Percentiles rank a stretch among this genome's conserved stretches.
phyloP scores from a whole-genome alignment of 1,140 invertebrate species.

The Matsumurasca onukii region DNA sequence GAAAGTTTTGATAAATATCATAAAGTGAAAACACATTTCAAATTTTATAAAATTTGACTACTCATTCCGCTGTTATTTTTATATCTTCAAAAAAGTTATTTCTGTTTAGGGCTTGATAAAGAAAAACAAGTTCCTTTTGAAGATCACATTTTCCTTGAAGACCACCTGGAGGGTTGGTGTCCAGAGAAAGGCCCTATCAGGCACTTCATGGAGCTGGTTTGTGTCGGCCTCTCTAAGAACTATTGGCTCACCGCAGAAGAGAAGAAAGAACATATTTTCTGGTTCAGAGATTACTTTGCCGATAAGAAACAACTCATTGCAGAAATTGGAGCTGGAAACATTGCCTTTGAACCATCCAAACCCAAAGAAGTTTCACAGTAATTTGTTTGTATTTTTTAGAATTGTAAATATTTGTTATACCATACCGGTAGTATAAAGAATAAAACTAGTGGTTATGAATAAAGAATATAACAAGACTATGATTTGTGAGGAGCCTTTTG shows the following conservation, averaged over 20 bases:
- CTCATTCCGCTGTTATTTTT: too few relatives aligned
- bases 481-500: too few relatives aligned
- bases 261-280: constrained; percentile 78
- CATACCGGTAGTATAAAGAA: too few relatives aligned
- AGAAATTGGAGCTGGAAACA: constrained; percentile 55
- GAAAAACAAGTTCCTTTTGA: constrained; percentile 81
- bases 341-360: not conserved
- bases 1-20: too few relatives aligned
- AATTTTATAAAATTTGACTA: too few relatives aligned
- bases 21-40: too few relatives aligned
- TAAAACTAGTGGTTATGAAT: too few relatives aligned
- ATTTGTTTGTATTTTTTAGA: too few relatives aligned
- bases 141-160: constrained; percentile 92
- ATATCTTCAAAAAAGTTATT: too few relatives aligned
- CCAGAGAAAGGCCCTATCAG: constrained; percentile 84
- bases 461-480: too few relatives aligned
- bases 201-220: constrained; percentile 97
- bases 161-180: constrained; percentile 83
- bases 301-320: constrained; percentile 72
- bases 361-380: constrained; percentile 7
- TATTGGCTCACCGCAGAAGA: constrained; percentile 84
- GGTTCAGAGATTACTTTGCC: constrained; percentile 91
- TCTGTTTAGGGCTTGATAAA: constrained; percentile 70
- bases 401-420: too few relatives aligned
- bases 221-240: constrained; percentile 92